Percentiles rank a stretch among this genome's conserved stretches.
These are phyloP conservation scores for Microhierax caerulescens DNA, from an alignment of 2,797 vertebrate genomes.

Conservation along the genomic window DNA sequence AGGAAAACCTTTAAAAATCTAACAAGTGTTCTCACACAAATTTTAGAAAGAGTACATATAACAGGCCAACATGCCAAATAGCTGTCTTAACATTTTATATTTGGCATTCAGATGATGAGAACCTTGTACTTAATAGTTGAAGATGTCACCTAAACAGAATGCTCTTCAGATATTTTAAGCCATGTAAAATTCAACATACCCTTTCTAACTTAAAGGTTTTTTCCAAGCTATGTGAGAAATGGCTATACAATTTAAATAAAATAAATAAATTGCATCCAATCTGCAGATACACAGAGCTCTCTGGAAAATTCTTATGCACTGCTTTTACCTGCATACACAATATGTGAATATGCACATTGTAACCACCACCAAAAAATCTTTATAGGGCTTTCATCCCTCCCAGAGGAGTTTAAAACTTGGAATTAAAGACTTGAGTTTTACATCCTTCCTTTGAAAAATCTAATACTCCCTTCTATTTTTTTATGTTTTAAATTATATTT, in stretches of 20 bases:
- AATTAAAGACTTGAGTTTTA: neutral
- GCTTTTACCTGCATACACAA: neutral
- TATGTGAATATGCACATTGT: neutral
- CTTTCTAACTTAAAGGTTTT: neutral
- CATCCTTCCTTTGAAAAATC: neutral
- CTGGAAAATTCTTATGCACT: neutral
- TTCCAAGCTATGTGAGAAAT: neutral
- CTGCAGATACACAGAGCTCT: neutral
- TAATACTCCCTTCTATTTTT: neutral
- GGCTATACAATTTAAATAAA: neutral
- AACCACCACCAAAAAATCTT: neutral
- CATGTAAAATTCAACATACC: neutral
- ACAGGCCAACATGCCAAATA: neutral
- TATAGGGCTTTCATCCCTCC: neutral
- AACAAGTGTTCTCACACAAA: neutral
- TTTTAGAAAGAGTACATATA: neutral
- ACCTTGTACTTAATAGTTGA: neutral
- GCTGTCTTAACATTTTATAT: neutral
- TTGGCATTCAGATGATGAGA: neutral
- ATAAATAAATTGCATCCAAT: neutral
- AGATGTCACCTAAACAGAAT: neutral
- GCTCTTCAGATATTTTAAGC: slow-evolving; percentile 1
- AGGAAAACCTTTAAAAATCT: neutral
- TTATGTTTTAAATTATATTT: neutral
- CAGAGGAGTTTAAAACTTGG: neutral